phyloP scores from a whole-genome alignment of 2,113 vertebrate species.

The Procavia capensis region DNA sequence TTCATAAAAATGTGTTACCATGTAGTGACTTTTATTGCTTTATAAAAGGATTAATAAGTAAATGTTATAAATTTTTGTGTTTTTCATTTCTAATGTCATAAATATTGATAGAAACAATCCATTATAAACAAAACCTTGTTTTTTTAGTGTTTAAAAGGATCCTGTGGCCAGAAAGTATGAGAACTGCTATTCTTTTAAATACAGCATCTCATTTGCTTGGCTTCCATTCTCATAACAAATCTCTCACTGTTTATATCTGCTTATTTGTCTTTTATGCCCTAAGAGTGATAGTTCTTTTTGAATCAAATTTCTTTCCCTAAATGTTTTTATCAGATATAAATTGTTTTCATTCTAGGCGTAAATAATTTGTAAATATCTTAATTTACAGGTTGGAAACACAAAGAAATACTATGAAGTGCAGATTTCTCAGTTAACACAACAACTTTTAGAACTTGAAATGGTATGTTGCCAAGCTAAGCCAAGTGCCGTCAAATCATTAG shows the following conservation, averaged over 20 bases:
- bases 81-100: slow-evolving; percentile 52
- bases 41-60: not conserved
- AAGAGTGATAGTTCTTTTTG: not conserved
- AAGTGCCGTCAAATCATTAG: too few relatives aligned
- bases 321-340: slow-evolving; percentile 14
- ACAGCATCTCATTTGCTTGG: not conserved
- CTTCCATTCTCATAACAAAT: not conserved
- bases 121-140: not conserved
- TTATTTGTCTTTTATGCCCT: slow-evolving; percentile 40
- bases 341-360: slow-evolving; percentile 31
- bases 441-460: slow-evolving; percentile 93
- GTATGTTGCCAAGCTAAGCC: too few relatives aligned
- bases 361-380: slow-evolving; percentile 19
- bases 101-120: not conserved
- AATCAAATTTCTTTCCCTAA: not conserved
- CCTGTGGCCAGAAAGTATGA: not conserved
- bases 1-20: not conserved
- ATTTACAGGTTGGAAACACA: slow-evolving; percentile 90
- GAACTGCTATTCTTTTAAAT: not conserved
- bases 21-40: not conserved
- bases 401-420: slow-evolving; percentile 92
- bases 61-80: slow-evolving; percentile 9
- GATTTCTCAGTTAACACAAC: slow-evolving; percentile 92
- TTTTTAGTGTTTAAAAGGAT: not conserved
- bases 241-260: not conserved